Evolutionary conservation across 2,797 vertebrate genomes (phyloP).

Genomic region (Tapirus indicus): DNA sequence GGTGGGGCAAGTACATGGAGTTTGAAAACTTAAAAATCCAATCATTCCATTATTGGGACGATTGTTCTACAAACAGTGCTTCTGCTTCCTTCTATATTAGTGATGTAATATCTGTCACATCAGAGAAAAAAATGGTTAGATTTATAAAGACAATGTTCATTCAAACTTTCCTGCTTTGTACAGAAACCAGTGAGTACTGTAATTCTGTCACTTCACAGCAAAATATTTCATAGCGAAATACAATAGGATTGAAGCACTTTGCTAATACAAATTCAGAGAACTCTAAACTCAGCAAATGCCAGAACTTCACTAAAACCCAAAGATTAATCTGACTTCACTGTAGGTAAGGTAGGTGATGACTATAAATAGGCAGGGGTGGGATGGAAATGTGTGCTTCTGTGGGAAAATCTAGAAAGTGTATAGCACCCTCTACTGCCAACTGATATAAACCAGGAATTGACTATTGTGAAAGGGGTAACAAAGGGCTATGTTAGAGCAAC

Average conservation of each 20-base stretch:
- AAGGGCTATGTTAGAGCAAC: background rate
- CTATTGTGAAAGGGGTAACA: background rate
- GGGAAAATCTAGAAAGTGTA: conserved; percentile 71
- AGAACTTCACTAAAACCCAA: conserved; percentile 73
- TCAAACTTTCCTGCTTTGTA: background rate
- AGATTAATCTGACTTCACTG: conserved; percentile 78
- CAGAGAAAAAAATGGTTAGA: background rate
- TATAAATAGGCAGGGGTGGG: conserved; percentile 65
- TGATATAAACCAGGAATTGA: background rate
- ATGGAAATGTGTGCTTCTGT: background rate
- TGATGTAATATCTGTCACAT: no score
- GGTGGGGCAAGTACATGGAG: background rate
- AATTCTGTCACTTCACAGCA: background rate
- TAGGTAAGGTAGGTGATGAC: conserved; percentile 61
- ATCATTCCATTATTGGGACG: background rate
- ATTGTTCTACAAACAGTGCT: background rate
- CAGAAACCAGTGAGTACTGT: background rate
- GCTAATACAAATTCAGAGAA: background rate
- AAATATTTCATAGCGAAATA: background rate
- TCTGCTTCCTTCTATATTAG: background rate
- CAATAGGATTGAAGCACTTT: background rate
- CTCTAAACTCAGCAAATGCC: background rate
- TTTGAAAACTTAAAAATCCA: background rate
- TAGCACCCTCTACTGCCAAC: conserved; percentile 78
- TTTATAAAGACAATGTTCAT: background rate